Base-by-base conservation (phyloP, 2,113 vertebrate species). In the Odocoileus hemionus region DNA sequence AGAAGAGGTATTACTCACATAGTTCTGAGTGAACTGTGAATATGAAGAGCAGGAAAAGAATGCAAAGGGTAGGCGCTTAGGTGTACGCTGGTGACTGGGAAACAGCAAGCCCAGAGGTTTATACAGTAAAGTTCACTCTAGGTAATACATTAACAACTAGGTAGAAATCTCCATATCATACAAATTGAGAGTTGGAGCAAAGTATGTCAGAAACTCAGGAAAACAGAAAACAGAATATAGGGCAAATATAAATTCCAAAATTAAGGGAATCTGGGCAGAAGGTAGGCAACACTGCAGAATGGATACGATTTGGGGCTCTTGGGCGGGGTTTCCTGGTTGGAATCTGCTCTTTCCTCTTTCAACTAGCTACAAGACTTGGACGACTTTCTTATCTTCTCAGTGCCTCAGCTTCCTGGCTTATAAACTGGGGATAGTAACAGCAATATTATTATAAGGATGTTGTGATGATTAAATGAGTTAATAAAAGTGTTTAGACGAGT, bases 391-490 rank as follows among this genome's bases (percentile, higher is more conserved):
- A 45, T 17, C 23, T 25, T 60, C n/a, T 54, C 61, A 78, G 11
- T 54, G 33, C 7, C 86, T 86, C 54, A 58, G 33, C 15, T 90
- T 93, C 7, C 55, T 26, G 17, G 23, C 19, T 33, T 95, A 30
- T 64, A 82, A 82, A 36, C 25, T 94, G n/a, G 11, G 11, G n/a
- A 52, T 57, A 79, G 50, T n/a, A 85, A 70, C 57, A 70, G 26
- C 33, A 57, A n/a, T 52, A 39, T 57, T 84, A 67, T 50, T 50
- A 57, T n/a, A 58, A 67, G n/a, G 60, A 45, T 14, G 16, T 45
- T 74, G 45, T 52, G 28, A 60, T 91, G 70, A 96, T 91, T 91
- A 91, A 86, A 85, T 67, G 30, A 91, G 28, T 91, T 50, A 90
- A 47, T 39, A 85, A 60, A 61, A 87, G 47, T 85, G 21, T 50